These are phyloP conservation scores for Microtus ochrogaster DNA, from an alignment of 2,113 vertebrate genomes.

Conservation along the genomic window DNA sequence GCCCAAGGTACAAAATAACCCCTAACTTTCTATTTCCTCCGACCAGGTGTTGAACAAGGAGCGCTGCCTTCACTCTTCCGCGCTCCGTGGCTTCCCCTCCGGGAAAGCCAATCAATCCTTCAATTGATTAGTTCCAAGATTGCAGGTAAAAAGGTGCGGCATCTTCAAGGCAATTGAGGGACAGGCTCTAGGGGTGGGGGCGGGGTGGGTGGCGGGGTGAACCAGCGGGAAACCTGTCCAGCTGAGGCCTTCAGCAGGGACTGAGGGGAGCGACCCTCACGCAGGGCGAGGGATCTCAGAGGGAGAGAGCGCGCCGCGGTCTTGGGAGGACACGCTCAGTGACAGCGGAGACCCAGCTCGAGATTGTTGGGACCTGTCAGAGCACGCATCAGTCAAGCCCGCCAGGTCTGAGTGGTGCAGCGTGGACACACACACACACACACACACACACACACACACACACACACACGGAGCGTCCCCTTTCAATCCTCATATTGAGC, in stretches of 20 bases:
- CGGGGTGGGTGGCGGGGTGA: not conserved
- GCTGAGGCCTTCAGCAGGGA: not conserved
- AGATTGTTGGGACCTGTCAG: constrained; percentile 73
- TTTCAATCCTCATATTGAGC: not conserved
- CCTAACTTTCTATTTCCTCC: constrained; percentile 35
- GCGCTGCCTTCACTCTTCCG: not conserved
- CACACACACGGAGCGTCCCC: not conserved
- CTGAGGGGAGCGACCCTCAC: not conserved
- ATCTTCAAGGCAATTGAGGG: not conserved
- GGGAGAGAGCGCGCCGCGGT: not conserved
- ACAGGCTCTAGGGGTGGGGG: not conserved
- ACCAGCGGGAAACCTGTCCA: not conserved
- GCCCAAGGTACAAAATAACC: constrained; percentile 38
- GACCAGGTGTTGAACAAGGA: constrained; percentile 1
- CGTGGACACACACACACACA: not conserved
- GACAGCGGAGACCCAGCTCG: constrained; percentile 43
- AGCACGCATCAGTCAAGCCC: constrained; percentile 61
- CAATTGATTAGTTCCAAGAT: constrained; percentile 51
- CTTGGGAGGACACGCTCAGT: not conserved
- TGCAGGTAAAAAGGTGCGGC: constrained; percentile 64
- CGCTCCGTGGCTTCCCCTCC: not conserved
- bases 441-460: not conserved
- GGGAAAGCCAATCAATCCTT: constrained; percentile 43
- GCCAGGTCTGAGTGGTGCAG: not conserved
- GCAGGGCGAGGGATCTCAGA: not conserved